Evolutionary conservation across 1,140 invertebrate genomes (phyloP), one percentile per base, ranked within the genome.

Genomic region (Amphibalanus amphitrite): DNA sequence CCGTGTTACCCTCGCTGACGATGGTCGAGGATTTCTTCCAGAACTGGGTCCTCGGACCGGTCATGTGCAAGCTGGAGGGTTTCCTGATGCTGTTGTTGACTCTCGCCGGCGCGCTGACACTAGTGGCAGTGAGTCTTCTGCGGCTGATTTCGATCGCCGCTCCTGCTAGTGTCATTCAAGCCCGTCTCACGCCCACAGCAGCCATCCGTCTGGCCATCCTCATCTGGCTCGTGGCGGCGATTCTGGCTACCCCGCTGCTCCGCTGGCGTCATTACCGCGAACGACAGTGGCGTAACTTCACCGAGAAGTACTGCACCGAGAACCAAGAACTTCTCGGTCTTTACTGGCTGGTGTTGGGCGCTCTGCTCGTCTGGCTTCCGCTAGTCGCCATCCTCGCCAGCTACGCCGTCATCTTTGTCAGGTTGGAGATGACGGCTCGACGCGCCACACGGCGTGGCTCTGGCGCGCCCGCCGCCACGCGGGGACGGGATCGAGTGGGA

Each of bases 11-110:
- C 0, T 84, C 87, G 76, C 64, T 87, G 28, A 81, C 86, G 0
- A 79, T 91, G 0, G 85, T 88, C 47, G 47, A 59, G 64, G 87
- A 90, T 78, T 85, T 88, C 73, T 89, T 85, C 77, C 89, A 90
- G 79, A 88, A 88, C 76, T 91, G 86, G 78, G 83, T 90, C 72
- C 82, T 92, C 38, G 87, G 86, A 23, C 79, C 80, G 13, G 80
- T 87, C 65, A 87, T 87, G 15, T 90, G 89, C 76, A 59, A 59
- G 47, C 13, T 23, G 6, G 47, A 59, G 47, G 47, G 47, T 1
- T 59, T 59, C 47, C 10, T 59, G 10, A 59, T 59, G 47, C 47
- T 59, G 47, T 3, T 23, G 47, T 20, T 59, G 6, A 59, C 47
- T 1, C 13, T 59, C 10, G 47, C 20, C 13, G 47, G 47, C 13